These are phyloP conservation scores for Teleogryllus oceanicus DNA, from an alignment of 2,888 invertebrate species.

Conservation along the genomic window DNA sequence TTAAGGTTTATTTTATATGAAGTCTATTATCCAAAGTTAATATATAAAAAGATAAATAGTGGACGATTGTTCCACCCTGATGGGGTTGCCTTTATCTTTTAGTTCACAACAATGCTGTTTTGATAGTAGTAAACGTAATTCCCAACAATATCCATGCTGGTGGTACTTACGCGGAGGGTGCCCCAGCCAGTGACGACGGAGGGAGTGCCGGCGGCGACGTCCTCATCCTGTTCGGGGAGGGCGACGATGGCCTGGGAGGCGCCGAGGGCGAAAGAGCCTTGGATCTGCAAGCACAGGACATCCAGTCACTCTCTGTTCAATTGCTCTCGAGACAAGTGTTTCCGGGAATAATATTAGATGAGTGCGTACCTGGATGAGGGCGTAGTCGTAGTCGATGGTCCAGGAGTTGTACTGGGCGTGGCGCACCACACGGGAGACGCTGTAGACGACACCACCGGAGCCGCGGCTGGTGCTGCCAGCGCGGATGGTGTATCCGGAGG, in stretches of 20 bases:
- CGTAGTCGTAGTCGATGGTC: slow-evolving; percentile 50
- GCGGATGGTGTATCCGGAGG: slow-evolving; percentile 36
- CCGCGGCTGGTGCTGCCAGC: slow-evolving; percentile 40
- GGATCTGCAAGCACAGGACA: not conserved
- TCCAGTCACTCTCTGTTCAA: not conserved
- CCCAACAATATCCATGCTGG: too few species aligned
- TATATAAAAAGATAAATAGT: too few species aligned
- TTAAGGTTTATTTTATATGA: too few species aligned
- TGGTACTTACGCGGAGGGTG: slow-evolving; percentile 38
- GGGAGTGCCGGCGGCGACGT: slow-evolving; percentile 42
- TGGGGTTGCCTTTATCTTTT: too few species aligned
- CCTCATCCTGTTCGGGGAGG: slow-evolving; percentile 38
- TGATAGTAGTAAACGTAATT: not conserved
- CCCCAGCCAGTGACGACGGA: slow-evolving; percentile 47
- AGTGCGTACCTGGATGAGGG: slow-evolving; percentile 45
- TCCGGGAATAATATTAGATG: not conserved
- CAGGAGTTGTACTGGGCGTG: slow-evolving; percentile 44
- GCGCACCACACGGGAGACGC: slow-evolving; percentile 42
- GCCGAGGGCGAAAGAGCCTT: slow-evolving; percentile 42
- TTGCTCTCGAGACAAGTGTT: not conserved
- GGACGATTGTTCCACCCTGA: too few species aligned
- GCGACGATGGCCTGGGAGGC: slow-evolving; percentile 48
- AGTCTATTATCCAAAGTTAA: too few species aligned
- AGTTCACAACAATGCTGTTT: not conserved
- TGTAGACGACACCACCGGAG: slow-evolving; percentile 38